Evolutionary conservation across 2,888 invertebrate species (phyloP).

Genomic region (Cosmia trapezina): DNA sequence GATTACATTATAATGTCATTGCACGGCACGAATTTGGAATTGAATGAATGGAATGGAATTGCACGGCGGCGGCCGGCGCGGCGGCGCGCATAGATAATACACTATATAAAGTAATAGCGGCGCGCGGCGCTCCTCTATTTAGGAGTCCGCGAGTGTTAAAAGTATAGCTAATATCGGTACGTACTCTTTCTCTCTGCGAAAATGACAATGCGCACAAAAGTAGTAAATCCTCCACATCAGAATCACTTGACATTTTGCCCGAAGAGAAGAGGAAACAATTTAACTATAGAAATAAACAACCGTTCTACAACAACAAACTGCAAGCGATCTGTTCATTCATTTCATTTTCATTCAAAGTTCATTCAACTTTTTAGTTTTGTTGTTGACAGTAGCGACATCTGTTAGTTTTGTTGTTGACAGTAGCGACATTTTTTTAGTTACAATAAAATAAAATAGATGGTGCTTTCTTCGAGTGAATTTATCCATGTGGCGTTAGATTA

Average conservation of each 20-base stretch:
- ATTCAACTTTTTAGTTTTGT: not conserved
- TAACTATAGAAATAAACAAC: not conserved
- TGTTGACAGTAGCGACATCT: not conserved
- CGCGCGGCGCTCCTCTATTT: too few species aligned
- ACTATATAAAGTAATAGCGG: too few species aligned
- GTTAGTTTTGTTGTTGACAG: too few species aligned
- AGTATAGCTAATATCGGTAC: not conserved
- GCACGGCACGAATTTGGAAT: too few species aligned
- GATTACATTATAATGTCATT: too few species aligned
- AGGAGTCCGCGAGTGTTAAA: not conserved
- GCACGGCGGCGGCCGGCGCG: not conserved
- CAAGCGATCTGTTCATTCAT: not conserved
- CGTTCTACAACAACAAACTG: not conserved
- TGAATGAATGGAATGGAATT: too few species aligned
- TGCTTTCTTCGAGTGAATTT: too few species aligned
- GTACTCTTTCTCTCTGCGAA: not conserved
- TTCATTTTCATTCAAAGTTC: not conserved
- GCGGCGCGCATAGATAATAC: too few species aligned
- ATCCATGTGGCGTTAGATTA: too few species aligned
- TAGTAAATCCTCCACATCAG: conserved; percentile 13
- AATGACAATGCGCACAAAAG: conserved; percentile 1
- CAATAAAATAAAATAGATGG: too few species aligned
- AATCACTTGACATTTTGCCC: conserved; percentile 15
- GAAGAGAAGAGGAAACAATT: not conserved
- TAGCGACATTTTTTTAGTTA: not conserved